Evolutionary conservation across 1,140 invertebrate species (phyloP), one percentile per base, ranked within the genome.

Genomic region (Trigoniulus corallinus): DNA sequence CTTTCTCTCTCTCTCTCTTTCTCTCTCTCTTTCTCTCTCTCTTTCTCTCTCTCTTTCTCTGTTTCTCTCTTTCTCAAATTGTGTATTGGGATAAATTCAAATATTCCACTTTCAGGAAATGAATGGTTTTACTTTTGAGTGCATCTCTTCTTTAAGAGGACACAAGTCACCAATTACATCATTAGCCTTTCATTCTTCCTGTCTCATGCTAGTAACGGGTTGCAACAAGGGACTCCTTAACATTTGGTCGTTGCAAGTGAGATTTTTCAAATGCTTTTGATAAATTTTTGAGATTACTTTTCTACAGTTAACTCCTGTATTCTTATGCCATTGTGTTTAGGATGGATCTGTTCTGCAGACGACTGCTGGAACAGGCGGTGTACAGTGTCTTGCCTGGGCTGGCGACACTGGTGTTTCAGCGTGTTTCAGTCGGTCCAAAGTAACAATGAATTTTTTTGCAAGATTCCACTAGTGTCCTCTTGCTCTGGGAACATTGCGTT

Each of bases 291-390:
- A 39, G 18, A 39, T 39, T 39, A 13, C 12, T 39, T 13, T 13
- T 39, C 12, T 39, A 13, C 12, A 39, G 37, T n/a, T n/a, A n/a
- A n/a, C n/a, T n/a, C n/a, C n/a, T n/a, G n/a, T n/a, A n/a, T n/a
- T n/a, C n/a, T n/a, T n/a, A n/a, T n/a, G n/a, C n/a, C n/a, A n/a
- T 39, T 39, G 37, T 18, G 23, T 53, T 21, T 47, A 66, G 62
- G 71, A 77, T 62, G 75, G 74, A 0, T 71, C 66, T 49, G 59
- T 79, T 18, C 61, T 78, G 2, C 71, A 77, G 53, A 77, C 75
- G 1, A 58, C 70, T 46, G 70, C 70, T 41, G 74, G 75, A 3
- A 66, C 59, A 43, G 76, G 76, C 15, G 69, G 67, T 1, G 65
- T 76, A 1, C 66, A 68, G 39, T 60, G 64, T 44, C 51, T 78